phyloP scores from a whole-genome alignment of 1,140 invertebrate genomes.

The Polyergus mexicanus region DNA sequence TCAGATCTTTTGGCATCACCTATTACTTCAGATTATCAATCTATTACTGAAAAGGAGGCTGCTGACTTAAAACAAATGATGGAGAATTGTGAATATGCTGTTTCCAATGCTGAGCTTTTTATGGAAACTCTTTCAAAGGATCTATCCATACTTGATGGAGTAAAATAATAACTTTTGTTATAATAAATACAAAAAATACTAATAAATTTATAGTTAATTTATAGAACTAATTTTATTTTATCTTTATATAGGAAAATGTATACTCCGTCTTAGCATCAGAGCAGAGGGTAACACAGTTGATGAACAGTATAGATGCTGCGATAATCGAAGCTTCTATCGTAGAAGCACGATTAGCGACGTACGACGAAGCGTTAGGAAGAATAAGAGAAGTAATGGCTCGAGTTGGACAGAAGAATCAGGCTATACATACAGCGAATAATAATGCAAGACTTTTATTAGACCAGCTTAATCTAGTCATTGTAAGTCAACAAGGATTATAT shows the following conservation, averaged over 20 bases:
- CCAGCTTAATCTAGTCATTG: constrained; percentile 93
- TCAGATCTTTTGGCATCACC: constrained; percentile 81
- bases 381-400: constrained; percentile 95
- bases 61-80: constrained; percentile 91
- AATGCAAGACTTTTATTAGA: constrained; percentile 94
- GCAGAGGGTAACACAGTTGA: constrained; percentile 93
- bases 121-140: constrained; percentile 94
- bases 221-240: constrained; percentile 32
- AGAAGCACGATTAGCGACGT: constrained; percentile 91
- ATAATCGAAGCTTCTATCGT: constrained; percentile 92
- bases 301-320: constrained; percentile 94
- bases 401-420: constrained; percentile 96
- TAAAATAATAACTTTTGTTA: constrained; percentile 87
- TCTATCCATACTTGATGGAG: constrained; percentile 93
- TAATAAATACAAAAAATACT: not conserved
- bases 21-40: constrained; percentile 91
- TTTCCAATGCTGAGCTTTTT: constrained; percentile 95
- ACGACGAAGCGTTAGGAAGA: constrained; percentile 93
- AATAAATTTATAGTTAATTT: constrained; percentile 9
- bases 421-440: constrained; percentile 94
- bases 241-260: constrained; percentile 90
- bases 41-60: constrained; percentile 93
- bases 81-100: constrained; percentile 92
- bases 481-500: constrained; percentile 84
- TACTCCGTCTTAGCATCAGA: constrained; percentile 95